Conservation (phyloP, 2,888 invertebrate genomes). For the Fabriciana adippe region DNA sequence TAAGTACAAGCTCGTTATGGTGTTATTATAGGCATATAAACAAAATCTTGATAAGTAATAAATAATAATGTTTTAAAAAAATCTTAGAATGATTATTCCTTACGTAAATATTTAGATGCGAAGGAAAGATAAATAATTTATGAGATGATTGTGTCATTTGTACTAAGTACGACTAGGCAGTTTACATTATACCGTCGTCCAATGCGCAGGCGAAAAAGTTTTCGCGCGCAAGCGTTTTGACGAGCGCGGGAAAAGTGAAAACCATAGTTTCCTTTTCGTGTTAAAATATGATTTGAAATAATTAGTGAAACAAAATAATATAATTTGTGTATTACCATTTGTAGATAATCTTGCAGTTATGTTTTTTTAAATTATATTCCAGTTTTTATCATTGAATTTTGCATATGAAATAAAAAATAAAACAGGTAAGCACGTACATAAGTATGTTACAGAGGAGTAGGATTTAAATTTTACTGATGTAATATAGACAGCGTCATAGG, state of each 20-base stretch:
- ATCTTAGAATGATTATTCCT: no score
- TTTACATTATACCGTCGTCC: constrained; percentile 57
- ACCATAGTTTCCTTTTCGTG: constrained; percentile 28
- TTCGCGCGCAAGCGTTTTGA: constrained; percentile 53
- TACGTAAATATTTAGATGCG: constrained; percentile 8
- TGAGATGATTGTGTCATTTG: constrained; percentile 29
- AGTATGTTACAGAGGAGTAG: no score
- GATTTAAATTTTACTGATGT: no score
- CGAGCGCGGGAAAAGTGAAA: constrained; percentile 58
- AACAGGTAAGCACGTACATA: neutral
- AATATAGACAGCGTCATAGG: no score
- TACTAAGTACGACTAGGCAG: constrained; percentile 50
- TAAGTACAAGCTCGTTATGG: no score
- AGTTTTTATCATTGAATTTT: constrained; percentile 8
- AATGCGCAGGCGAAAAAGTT: constrained; percentile 65
- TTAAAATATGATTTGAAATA: constrained; percentile 3
- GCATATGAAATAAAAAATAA: constrained; percentile 16
- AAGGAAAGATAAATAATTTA: constrained; percentile 31
- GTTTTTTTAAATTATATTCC: constrained; percentile 7
- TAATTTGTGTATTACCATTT: no score
- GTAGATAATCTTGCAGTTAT: neutral
- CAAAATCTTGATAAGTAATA: no score
- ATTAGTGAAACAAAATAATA: constrained; percentile 10
- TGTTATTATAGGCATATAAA: no score
- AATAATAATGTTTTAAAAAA: no score